Evolutionary conservation across 2,113 vertebrate species (phyloP), one percentile per base, ranked within the genome.

Genomic region (Gymnarchus niloticus): DNA sequence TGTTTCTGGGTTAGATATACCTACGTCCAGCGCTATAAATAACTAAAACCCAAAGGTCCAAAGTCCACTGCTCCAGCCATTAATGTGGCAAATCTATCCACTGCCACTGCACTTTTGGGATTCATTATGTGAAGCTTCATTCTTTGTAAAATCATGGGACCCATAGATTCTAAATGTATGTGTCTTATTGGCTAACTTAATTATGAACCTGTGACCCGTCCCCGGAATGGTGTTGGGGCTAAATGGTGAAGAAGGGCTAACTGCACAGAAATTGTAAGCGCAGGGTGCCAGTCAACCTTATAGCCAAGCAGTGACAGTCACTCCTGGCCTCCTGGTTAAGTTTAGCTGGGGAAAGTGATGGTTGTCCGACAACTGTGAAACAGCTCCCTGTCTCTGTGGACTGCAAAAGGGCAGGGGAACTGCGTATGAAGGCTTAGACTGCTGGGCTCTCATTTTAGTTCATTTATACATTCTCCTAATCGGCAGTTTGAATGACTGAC

Each of bases 381-480:
- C 48, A 28, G 46, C 10, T 52, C 51, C 49, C 80, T 51, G 37
- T 82, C 80, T 54, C 80, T n/a, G 14, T 54, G 48, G 80, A 54
- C 25, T 37, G 52, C 3, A 54, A 48, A 48, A 37, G 28, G 12
- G 44, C 37, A 8, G 76, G 6, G 76, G 44, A 1, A 78, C 76
- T 46, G 44, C 21, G 46, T 48, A 48, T 78, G 41, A 78, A 78
- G 76, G 44, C 44, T 78, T 41, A 49, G 37, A 28, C 54, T 56
- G 73, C 73, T 21, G 33, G 44, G 52, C 21, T 57, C 84, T 84
- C 37, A 25, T 84, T 81, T 44, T 59, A 80, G 69, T 87, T 84
- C 86, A 84, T 78, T 78, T 87, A 65, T 87, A 84, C 83, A 81
- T 77, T 84, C 78, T 87, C 59, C 83, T 81, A 81, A 87, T 84